Evolutionary conservation across 2,888 invertebrate species (phyloP), one percentile per base, ranked within the genome.

Genomic region (Oasisia sp.): DNA sequence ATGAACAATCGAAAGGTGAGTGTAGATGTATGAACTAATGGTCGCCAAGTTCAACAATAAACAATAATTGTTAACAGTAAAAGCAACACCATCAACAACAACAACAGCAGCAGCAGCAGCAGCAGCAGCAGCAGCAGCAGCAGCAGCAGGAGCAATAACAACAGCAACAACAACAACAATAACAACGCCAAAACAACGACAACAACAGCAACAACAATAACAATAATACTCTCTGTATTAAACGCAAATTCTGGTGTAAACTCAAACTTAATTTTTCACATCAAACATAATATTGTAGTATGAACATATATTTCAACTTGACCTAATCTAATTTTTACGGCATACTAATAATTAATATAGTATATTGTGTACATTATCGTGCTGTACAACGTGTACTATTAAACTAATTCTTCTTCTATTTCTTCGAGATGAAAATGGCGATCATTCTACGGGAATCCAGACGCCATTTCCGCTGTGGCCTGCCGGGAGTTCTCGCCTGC

Each of bases 1-100:
- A 32, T 19, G 91, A 91, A 74, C 44, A 32, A 2, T n/a, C 19
- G 12, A 91, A 91, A 91, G 91, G 91, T 91, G 32, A 19, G 58
- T 91, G 19, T 19, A 91, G 14, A 19, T 89, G 0, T 45, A 45
- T 27, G 14, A 58, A 14, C 19, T 19, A 0, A 19, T 58, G 58
- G 58, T 58, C 58, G 58, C 19, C 58, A 58, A 58, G 58, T 0
- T 58, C 11, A 58, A 58, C 58, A 9, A 58, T 58, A 58, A 58
- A 5, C 12, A 58, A n/a, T n/a, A n/a, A n/a, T n/a, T n/a, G n/a
- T n/a, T n/a, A n/a, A n/a, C n/a, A n/a, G n/a, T n/a, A n/a, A n/a
- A n/a, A n/a, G n/a, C n/a, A n/a, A n/a, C n/a, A n/a, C n/a, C n/a
- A n/a, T n/a, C 58, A 58, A 5, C 58, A 58, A 5, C 58, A 12